A percentile compares a stretch with the other conserved stretches of the same genome.
Evolutionary conservation across 2,888 invertebrate genomes (phyloP).

Genomic region (Eurois occulta): DNA sequence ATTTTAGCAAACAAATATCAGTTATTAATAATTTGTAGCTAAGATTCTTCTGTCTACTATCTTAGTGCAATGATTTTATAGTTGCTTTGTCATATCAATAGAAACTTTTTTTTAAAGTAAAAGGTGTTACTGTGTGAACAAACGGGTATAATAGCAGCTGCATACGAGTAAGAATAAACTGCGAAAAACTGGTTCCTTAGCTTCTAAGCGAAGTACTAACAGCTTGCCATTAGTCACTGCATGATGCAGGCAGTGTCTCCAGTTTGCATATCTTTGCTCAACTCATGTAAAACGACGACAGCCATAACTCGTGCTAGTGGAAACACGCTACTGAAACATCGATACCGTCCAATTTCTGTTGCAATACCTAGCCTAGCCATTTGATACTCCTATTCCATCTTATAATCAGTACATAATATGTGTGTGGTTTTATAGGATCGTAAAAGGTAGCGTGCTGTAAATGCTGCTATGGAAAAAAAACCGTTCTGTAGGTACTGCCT

Average conservation of each 20-base stretch:
- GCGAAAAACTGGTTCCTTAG: constrained; percentile 32
- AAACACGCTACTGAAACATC: constrained; percentile 9
- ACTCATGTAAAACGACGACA: constrained; percentile 5
- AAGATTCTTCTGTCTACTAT: too few species aligned
- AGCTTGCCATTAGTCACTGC: constrained; percentile 17
- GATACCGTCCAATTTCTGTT: constrained; percentile 34
- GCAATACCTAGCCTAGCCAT: constrained; percentile 3
- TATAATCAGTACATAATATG: not conserved
- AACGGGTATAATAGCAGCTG: constrained; percentile 29
- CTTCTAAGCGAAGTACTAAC: constrained; percentile 19
- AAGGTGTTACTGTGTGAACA: not conserved
- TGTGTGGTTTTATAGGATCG: not conserved
- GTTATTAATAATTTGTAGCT: not conserved
- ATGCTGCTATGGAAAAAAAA: not conserved
- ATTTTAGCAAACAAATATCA: not conserved
- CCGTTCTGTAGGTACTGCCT: not conserved
- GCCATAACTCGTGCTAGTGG: not conserved
- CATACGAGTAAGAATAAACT: constrained; percentile 19
- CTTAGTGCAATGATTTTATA: not conserved
- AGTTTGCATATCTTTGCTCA: constrained; percentile 12
- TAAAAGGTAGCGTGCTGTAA: not conserved
- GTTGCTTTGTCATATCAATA: not conserved
- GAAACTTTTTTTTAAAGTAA: not conserved
- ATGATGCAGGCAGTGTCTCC: constrained; percentile 6
- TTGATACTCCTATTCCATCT: not conserved